Percentiles rank a stretch among this genome's conserved stretches.
Evolutionary conservation across 2,113 vertebrate genomes (phyloP).

Genomic region (Sinocyclocheilus rhinocerous): DNA sequence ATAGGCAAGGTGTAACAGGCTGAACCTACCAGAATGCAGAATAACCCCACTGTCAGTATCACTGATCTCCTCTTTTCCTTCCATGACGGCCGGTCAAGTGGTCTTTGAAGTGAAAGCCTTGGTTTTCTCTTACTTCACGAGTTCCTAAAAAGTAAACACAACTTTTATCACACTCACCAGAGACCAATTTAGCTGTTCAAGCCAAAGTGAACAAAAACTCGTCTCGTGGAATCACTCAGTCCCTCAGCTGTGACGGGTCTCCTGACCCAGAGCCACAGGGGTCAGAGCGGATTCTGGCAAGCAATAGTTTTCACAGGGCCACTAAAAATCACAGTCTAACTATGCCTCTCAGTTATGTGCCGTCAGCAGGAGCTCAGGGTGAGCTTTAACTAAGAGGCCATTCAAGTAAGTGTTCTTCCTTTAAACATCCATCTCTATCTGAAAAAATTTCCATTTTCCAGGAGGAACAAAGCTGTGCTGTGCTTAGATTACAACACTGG

Average conservation of each 20-base stretch:
- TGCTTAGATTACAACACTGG: constrained; percentile 21
- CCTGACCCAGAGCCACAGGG: constrained; percentile 39
- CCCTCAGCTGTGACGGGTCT: constrained; percentile 33
- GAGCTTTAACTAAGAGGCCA: constrained; percentile 29
- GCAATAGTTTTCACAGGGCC: constrained; percentile 39
- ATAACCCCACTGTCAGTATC: constrained; percentile 88
- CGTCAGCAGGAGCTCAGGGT: constrained; percentile 39
- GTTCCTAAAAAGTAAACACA: constrained; percentile 7
- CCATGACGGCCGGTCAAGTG: constrained; percentile 72
- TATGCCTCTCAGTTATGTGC: constrained; percentile 14
- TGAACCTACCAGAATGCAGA: constrained; percentile 83
- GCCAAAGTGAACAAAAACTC: constrained; percentile 18
- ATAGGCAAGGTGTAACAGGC: not conserved
- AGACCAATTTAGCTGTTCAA: constrained; percentile 7
- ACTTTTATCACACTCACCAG: constrained; percentile 23
- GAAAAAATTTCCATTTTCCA: constrained; percentile 11
- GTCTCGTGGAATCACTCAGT: constrained; percentile 33
- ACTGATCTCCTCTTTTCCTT: constrained; percentile 83
- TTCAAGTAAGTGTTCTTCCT: not conserved
- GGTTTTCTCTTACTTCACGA: constrained; percentile 18
- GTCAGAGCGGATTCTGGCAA: constrained; percentile 46
- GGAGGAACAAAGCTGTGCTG: constrained; percentile 9
- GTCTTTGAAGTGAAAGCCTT: constrained; percentile 55
- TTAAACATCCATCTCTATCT: constrained; percentile 8
- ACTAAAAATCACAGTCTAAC: constrained; percentile 24